phyloP scores from a whole-genome alignment of 2,888 invertebrate genomes.

The Bursaphelenchus okinawaensis region DNA sequence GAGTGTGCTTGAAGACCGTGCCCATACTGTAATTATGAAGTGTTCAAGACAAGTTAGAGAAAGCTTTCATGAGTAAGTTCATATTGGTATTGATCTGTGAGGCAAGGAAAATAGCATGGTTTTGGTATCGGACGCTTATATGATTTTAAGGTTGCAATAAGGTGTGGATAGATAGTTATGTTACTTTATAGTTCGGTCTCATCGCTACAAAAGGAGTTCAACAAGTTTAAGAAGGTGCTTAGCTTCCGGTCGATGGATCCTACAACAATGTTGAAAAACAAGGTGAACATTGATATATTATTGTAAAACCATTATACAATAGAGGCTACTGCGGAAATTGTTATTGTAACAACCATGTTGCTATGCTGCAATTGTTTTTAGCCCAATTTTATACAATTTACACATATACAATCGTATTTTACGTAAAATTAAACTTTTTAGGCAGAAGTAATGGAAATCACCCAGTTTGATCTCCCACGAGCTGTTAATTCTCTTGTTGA shows the following conservation, averaged over 20 bases:
- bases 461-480: conserved; percentile 33
- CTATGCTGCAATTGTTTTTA: no score
- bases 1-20: conserved; percentile 24
- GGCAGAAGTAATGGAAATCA: conserved; percentile 38
- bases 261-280: conserved; percentile 46
- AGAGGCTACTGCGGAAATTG: no score
- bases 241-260: conserved; percentile 50
- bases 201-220: conserved; percentile 25
- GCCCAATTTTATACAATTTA: no score
- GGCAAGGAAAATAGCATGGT: no score
- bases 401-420: no score
- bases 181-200: conserved; percentile 17
- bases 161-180: background rate
- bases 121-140: no score
- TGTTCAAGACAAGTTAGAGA: conserved; percentile 25
- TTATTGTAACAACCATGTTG: no score
- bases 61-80: conserved; percentile 25
- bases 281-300: no score
- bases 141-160: no score
- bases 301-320: background rate
- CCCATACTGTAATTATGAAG: conserved; percentile 18
- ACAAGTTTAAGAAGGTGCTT: conserved; percentile 34
- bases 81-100: no score
- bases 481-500: conserved; percentile 30
- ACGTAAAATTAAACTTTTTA: no score